Base-by-base conservation (phyloP, 92 coral and sea anemone genomes). In the Phenganax subtilis region DNA sequence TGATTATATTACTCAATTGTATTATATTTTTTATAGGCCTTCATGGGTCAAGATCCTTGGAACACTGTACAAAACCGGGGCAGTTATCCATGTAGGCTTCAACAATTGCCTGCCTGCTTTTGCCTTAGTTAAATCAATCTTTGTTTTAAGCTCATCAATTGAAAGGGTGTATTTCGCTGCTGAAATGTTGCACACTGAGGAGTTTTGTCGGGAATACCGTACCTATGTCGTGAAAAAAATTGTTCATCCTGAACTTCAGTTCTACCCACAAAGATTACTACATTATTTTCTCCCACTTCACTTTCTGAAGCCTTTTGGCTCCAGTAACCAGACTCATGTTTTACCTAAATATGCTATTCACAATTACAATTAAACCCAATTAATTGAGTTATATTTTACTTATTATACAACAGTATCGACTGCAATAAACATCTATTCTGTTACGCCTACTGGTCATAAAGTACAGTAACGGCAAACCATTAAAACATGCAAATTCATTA, bases 221-320 rank as follows among this genome's bases (percentile, higher is more conserved):
- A 80, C 88, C 25, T 86, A 80, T 30, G 37, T 86, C 3, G 77
- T 86, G n/a, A 25, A 62, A 29, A 72, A 53, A 51, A 31, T 54
- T 25, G 71, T 81, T 29, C 77, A 80, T 54, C 88, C 88, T n/a
- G 51, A 81, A 37, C 55, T 66, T 30, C 9, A 27, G 57, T 55
- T 82, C n/a, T n/a, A 74, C 6, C 30, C 78, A 0, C 86, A 86
- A 44, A 86, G 78, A 56, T 14, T 30, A 11, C 56, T 76, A 54
- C 86, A 82, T 7, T 86, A 86, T 58, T 82, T 81, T 75, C 80
- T 86, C 9, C 89, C 83, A 59, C 82, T 86, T 6, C 82, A 81
- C 47, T 55, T 75, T 61, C 71, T 81, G 27, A 72, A 51, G 25
- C 80, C 85, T 15, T 3, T 8, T 60, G 85, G 80, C 14, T 10